Evolutionary conservation across 1,140 invertebrate genomes (phyloP), one percentile per base, ranked within the genome.

Genomic region (Psix sp.): DNA sequence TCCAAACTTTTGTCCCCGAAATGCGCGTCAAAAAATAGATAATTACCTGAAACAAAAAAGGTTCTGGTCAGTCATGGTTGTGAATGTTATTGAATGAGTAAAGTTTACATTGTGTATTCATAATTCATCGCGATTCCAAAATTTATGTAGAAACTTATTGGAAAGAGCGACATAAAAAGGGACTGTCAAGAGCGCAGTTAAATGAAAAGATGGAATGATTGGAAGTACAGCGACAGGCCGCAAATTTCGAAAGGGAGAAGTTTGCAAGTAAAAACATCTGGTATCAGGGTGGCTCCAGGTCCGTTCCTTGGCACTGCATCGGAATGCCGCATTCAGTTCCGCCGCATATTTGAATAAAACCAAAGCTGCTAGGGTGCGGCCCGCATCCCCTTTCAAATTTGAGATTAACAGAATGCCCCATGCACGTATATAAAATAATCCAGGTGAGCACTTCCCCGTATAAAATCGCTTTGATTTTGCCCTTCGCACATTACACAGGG

Each of bases 291-390:
- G 68, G 67, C 39, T 74, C 60, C 57, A 62, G 24, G 40, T 46
- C 49, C 40, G 42, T 49, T 62, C 29, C 21, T 31, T 20, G 14
- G 56, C 59, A 67, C 62, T 78, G 73, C 80, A 81, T 79, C 74
- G 80, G 80, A 77, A 83, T 81, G 73, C 42, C 59, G 33, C 33
- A 63, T 49, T 63, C 11, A 62, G 59, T 45, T 51, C 65, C 66
- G 76, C 48, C 66, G 76, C 78, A 81, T 79, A 80, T 83, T 83
- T 83, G 78, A 83, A 83, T 83, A 82, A 80, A 81, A 77, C 76
- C 76, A 77, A 83, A 79, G 72, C 73, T 80, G 71, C 10, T 59
- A 52, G 59, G 48, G 65, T 66, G 39, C 40, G 51, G 40, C 51
- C 40, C 48, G 45, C 57, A 43, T 76, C 77, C 76, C 73, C 57